Percentiles rank a stretch among this genome's conserved stretches.
These are phyloP conservation scores for Ptychadena robeensis DNA, from an alignment of 2,797 vertebrate genomes.

Conservation along the genomic window DNA sequence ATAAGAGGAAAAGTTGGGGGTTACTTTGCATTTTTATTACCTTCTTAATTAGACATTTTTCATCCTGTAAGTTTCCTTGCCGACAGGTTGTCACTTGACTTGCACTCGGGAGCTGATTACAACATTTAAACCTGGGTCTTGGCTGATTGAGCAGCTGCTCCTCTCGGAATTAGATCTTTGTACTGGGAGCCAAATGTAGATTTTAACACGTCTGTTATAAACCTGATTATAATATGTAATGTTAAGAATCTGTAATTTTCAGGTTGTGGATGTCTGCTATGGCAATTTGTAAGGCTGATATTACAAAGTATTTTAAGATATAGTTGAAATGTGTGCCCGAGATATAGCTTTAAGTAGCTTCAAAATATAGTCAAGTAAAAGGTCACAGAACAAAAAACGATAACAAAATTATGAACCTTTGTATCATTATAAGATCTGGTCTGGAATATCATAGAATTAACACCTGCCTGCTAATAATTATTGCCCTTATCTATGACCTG, in stretches of 20 bases:
- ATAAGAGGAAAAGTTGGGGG: constrained; percentile 18
- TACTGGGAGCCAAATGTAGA: constrained; percentile 37
- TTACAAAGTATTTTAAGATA: not conserved
- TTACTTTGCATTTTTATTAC: constrained; percentile 55
- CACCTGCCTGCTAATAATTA: too few relatives aligned
- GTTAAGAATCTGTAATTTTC: not conserved
- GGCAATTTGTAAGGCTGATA: not conserved
- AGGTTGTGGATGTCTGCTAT: not conserved
- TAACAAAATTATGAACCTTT: too few relatives aligned
- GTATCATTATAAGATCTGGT: too few relatives aligned
- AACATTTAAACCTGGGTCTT: constrained; percentile 57
- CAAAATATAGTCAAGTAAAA: not conserved
- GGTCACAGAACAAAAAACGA: not conserved
- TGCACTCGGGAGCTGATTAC: constrained; percentile 59
- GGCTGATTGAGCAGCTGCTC: constrained; percentile 55
- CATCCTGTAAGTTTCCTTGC: constrained; percentile 36
- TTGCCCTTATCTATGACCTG: too few relatives aligned
- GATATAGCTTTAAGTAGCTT: not conserved
- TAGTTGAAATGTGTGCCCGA: not conserved
- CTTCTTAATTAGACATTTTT: constrained; percentile 58
- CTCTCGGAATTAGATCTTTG: constrained; percentile 36
- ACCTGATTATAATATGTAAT: constrained; percentile 30
- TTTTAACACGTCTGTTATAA: constrained; percentile 34
- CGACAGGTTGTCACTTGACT: constrained; percentile 58
- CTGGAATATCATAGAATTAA: too few relatives aligned